A percentile compares a stretch with the other conserved stretches of the same genome.
Evolutionary conservation across 2,113 vertebrate species (phyloP).

Genomic region (Tricholaema leucomelas): DNA sequence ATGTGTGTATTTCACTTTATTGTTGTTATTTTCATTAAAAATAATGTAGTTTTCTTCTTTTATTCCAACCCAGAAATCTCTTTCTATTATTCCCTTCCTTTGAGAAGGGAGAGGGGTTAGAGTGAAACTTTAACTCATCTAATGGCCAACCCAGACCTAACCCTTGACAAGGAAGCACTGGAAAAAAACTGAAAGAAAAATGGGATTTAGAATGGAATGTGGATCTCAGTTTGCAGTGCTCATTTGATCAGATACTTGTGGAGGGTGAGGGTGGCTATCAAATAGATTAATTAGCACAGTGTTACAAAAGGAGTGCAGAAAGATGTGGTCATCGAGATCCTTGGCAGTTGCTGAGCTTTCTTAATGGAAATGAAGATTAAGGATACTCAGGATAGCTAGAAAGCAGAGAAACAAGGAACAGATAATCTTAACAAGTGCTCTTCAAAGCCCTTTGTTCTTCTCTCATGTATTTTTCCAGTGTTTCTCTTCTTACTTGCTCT

Average conservation of each 20-base stretch:
- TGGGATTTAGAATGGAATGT: background rate
- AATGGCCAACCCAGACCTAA: too few species aligned
- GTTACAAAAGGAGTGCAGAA: background rate
- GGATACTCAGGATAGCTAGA: background rate
- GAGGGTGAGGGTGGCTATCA: background rate
- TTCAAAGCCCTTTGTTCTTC: background rate
- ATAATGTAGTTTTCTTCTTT: too few species aligned
- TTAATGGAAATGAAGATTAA: background rate
- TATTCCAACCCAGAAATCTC: too few species aligned
- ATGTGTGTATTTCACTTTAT: too few species aligned
- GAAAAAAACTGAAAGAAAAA: background rate
- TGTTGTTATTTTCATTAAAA: too few species aligned
- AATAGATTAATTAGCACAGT: background rate
- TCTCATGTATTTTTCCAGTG: background rate
- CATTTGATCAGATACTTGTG: background rate
- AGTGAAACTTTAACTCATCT: too few species aligned
- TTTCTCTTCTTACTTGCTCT: background rate
- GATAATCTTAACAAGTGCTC: background rate
- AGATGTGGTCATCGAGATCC: background rate
- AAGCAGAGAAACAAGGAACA: background rate
- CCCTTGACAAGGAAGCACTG: background rate
- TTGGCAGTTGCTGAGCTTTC: background rate
- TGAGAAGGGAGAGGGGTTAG: too few species aligned
- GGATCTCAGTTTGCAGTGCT: background rate
- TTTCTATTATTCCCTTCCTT: too few species aligned